Evolutionary conservation across 2,888 invertebrate genomes (phyloP).

Genomic region (Ectobius pallidus): DNA sequence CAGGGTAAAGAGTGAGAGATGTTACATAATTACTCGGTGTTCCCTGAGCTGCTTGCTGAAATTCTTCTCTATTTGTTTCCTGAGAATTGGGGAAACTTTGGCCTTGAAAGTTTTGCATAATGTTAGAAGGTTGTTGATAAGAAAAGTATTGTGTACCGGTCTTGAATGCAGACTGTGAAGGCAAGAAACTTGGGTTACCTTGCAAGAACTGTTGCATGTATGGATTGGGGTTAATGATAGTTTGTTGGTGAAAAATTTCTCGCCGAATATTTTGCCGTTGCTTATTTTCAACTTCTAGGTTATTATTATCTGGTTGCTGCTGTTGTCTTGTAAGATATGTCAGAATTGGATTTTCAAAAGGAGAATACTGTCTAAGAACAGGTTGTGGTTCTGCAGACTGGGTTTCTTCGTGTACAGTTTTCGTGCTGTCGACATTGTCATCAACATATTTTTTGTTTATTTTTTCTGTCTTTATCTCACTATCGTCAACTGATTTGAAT

Average conservation of each 20-base stretch:
- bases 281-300: neutral
- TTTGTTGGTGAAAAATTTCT: conserved; percentile 54
- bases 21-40: neutral
- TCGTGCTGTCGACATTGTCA: too few species aligned
- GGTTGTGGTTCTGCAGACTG: too few species aligned
- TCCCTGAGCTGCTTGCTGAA: neutral
- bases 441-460: too few species aligned
- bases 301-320: neutral
- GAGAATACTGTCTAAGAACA: too few species aligned
- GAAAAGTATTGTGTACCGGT: too few species aligned
- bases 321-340: conserved; percentile 8
- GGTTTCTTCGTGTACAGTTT: too few species aligned
- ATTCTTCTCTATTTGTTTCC: neutral
- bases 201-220: conserved; percentile 40
- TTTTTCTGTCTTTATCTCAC: too few species aligned
- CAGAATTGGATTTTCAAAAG: conserved; percentile 26
- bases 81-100: neutral
- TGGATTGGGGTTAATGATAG: conserved; percentile 47
- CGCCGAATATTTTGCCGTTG: conserved; percentile 47
- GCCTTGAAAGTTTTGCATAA: neutral
- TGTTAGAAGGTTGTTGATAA: too few species aligned
- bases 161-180: too few species aligned
- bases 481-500: too few species aligned
- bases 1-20: neutral
- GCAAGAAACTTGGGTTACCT: neutral